Percentiles rank a stretch among this genome's conserved stretches.
Conservation (phyloP, 2,113 vertebrate species). For the Sinocyclocheilus anshuiensis region DNA sequence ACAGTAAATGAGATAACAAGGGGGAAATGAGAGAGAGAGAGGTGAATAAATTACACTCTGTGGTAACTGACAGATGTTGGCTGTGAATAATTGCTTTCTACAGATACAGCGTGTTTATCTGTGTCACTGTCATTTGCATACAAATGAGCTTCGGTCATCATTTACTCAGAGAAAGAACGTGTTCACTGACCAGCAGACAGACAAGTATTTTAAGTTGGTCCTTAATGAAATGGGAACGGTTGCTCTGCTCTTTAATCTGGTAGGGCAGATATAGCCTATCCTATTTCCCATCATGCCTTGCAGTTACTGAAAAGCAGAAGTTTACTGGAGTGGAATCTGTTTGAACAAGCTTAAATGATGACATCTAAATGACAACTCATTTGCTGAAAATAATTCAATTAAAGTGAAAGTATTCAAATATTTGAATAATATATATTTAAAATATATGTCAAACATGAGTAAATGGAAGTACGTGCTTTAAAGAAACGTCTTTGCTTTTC, state of each 20-base stretch:
- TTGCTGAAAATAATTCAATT: background rate
- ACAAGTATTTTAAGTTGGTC: slow-evolving; percentile 1
- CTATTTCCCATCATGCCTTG: slow-evolving; percentile 6
- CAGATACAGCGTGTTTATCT: slow-evolving; percentile 62
- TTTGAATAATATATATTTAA: no score
- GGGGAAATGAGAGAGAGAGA: slow-evolving; percentile 48
- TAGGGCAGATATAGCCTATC: background rate
- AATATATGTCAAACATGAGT: background rate
- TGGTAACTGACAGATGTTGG: slow-evolving; percentile 70
- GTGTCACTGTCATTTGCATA: slow-evolving; percentile 67
- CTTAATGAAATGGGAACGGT: slow-evolving; percentile 14
- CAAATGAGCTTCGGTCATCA: slow-evolving; percentile 63
- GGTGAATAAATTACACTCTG: background rate
- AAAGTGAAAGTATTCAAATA: background rate
- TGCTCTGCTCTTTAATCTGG: slow-evolving; percentile 5
- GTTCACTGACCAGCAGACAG: slow-evolving; percentile 6
- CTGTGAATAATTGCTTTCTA: slow-evolving; percentile 65
- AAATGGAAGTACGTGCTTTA: background rate
- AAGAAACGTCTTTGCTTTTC: background rate
- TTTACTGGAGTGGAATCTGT: background rate
- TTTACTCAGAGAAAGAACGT: background rate
- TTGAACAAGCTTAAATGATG: background rate
- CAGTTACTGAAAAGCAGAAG: background rate
- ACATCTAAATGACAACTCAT: background rate
- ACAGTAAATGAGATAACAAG: background rate